A percentile compares a stretch with the other conserved stretches of the same genome.
Evolutionary conservation across 2,888 invertebrate species (phyloP).

Genomic region (Boloria selene): DNA sequence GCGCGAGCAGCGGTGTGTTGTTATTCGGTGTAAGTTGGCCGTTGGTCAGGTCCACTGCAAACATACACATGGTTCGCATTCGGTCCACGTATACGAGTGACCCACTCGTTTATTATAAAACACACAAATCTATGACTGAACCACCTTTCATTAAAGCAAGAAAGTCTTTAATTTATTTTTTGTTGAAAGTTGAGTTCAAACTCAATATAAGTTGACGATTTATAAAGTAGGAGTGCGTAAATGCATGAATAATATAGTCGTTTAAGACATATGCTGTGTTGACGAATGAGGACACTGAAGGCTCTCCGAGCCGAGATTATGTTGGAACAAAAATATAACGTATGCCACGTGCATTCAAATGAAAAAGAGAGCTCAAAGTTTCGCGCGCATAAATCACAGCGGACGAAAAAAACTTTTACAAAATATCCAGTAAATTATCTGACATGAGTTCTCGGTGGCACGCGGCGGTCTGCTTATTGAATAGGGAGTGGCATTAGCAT

Average conservation of each 20-base stretch:
- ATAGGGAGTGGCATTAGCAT: slow-evolving; percentile 79
- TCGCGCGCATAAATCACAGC: slow-evolving; percentile 81
- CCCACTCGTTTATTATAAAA: slow-evolving; percentile 63
- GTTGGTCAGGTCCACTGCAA: slow-evolving; percentile 97
- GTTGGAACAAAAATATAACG: slow-evolving; percentile 79
- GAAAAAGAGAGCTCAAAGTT: slow-evolving; percentile 81
- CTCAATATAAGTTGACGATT: slow-evolving; percentile 45
- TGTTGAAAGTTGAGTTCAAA: neutral
- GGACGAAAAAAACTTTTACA: slow-evolving; percentile 82
- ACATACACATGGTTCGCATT: slow-evolving; percentile 85
- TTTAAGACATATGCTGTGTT: slow-evolving; percentile 73
- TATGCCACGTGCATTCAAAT: slow-evolving; percentile 82
- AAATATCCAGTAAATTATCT: slow-evolving; percentile 83
- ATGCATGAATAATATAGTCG: slow-evolving; percentile 79
- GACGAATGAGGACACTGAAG: slow-evolving; percentile 71
- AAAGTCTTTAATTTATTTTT: neutral
- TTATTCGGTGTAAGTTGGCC: slow-evolving; percentile 98
- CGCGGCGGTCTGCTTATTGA: slow-evolving; percentile 82
- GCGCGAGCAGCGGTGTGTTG: slow-evolving; percentile 97
- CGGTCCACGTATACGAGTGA: slow-evolving; percentile 71
- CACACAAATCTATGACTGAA: slow-evolving; percentile 77
- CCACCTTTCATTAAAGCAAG: slow-evolving; percentile 51
- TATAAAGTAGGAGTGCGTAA: slow-evolving; percentile 74
- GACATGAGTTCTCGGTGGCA: slow-evolving; percentile 81
- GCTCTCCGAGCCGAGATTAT: slow-evolving; percentile 71